Conservation (phyloP, 2,113 vertebrate species). For the Erythrolamprus reginae region DNA sequence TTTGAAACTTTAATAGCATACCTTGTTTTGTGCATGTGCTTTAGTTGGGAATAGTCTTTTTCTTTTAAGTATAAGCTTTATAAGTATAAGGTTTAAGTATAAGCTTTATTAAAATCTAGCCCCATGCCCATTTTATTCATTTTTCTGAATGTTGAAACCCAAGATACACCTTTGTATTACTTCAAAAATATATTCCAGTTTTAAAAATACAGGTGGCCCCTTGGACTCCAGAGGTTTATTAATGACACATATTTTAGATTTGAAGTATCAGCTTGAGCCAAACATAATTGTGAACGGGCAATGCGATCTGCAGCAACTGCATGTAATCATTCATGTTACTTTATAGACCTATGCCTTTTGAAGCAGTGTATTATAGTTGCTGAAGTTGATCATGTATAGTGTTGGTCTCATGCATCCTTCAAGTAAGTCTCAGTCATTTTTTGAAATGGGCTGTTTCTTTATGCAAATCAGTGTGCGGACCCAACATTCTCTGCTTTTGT, state of each 20-base stretch:
- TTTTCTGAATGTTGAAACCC: not conserved
- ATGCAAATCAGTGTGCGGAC: slow-evolving; percentile 18
- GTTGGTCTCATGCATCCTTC: not conserved
- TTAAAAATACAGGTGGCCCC: not conserved
- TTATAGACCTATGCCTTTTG: not conserved
- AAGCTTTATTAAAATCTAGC: not conserved
- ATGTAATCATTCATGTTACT: no score
- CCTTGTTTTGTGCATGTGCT: not conserved
- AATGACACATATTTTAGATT: not conserved
- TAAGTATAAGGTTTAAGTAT: no score
- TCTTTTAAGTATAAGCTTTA: no score
- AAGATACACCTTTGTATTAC: not conserved
- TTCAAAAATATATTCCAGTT: fast-evolving
- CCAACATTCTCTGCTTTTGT: slow-evolving; percentile 50
- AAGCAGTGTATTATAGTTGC: not conserved
- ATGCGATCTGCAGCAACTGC: not conserved
- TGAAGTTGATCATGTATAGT: not conserved
- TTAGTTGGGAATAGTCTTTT: not conserved
- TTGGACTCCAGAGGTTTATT: not conserved
- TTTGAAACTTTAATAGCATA: not conserved
- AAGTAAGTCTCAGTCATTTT: not conserved
- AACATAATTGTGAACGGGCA: not conserved
- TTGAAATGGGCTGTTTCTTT: not conserved
- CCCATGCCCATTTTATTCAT: not conserved
- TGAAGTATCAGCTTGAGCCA: slow-evolving; percentile 13